These are phyloP conservation scores for Pemphigus obesinymphae DNA, from an alignment of 1,140 invertebrate species.

Conservation along the genomic window DNA sequence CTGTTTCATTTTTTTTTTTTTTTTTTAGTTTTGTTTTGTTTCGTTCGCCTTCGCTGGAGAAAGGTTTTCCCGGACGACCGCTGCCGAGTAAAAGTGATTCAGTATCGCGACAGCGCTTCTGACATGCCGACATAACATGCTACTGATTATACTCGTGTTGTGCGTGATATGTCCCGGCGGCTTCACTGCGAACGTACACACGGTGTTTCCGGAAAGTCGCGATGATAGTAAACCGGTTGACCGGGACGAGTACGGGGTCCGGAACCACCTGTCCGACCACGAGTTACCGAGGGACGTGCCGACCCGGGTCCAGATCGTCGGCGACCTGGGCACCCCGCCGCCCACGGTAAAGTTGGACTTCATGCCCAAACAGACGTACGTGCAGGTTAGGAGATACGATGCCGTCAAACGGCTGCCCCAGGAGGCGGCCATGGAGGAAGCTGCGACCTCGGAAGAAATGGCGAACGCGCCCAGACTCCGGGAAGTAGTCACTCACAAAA, in stretches of 20 bases:
- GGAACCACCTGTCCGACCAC: constrained; percentile 50
- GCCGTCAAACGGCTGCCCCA: constrained; percentile 58
- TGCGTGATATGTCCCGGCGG: constrained; percentile 13
- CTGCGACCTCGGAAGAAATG: constrained; percentile 58
- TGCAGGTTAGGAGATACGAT: constrained; percentile 61
- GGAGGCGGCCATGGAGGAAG: constrained; percentile 56
- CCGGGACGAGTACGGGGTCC: constrained; percentile 9
- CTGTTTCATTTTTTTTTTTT: no score
- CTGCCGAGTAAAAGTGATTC: constrained; percentile 39
- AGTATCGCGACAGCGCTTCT: constrained; percentile 27
- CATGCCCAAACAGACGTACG: constrained; percentile 62
- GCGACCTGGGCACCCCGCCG: constrained; percentile 53
- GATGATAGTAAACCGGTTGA: not conserved
- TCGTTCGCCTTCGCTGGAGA: constrained; percentile 5
- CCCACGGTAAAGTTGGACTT: constrained; percentile 55
- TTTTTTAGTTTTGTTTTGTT: constrained; percentile 29
- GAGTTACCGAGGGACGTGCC: constrained; percentile 52
- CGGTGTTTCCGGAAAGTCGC: not conserved
- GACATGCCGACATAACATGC: constrained; percentile 40
- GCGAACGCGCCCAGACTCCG: constrained; percentile 59
- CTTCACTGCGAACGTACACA: not conserved
- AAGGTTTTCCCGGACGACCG: constrained; percentile 20
- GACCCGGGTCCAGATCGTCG: constrained; percentile 54
- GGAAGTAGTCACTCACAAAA: constrained; percentile 65
- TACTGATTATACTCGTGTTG: constrained; percentile 28